Evolutionary conservation across 2,888 invertebrate species (phyloP).

Genomic region (Cybosia mesomella): DNA sequence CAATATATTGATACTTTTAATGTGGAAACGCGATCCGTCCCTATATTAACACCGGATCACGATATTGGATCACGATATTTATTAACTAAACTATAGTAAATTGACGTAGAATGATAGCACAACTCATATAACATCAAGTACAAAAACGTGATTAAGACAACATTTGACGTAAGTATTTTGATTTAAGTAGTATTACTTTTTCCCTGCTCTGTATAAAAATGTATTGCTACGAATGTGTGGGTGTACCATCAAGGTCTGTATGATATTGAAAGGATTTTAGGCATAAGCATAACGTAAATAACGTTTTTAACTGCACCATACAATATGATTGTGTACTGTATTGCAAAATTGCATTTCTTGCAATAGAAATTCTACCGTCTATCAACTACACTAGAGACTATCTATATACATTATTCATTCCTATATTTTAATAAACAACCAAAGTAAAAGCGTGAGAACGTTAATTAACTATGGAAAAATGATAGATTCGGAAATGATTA

Average conservation of each 20-base stretch:
- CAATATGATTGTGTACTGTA: background rate
- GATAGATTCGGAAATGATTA: background rate
- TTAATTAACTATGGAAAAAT: background rate
- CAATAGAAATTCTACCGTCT: background rate
- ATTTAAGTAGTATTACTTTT: no score
- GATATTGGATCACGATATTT: no score
- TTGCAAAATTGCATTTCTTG: background rate
- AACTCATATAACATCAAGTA: no score
- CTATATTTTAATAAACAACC: background rate
- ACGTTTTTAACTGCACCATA: background rate
- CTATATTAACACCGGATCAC: no score
- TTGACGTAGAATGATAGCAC: no score
- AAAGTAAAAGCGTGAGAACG: conserved; percentile 2
- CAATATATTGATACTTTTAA: no score
- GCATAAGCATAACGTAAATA: background rate
- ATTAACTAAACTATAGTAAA: no score
- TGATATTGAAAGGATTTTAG: background rate
- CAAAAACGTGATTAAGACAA: no score
- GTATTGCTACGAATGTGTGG: no score
- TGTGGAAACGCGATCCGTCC: no score
- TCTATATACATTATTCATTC: background rate
- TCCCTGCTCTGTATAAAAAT: no score
- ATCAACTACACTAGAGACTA: background rate
- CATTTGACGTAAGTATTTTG: no score
- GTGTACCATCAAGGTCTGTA: background rate